phyloP scores from a whole-genome alignment of 2,888 invertebrate species.

The Pandemis corylana region DNA sequence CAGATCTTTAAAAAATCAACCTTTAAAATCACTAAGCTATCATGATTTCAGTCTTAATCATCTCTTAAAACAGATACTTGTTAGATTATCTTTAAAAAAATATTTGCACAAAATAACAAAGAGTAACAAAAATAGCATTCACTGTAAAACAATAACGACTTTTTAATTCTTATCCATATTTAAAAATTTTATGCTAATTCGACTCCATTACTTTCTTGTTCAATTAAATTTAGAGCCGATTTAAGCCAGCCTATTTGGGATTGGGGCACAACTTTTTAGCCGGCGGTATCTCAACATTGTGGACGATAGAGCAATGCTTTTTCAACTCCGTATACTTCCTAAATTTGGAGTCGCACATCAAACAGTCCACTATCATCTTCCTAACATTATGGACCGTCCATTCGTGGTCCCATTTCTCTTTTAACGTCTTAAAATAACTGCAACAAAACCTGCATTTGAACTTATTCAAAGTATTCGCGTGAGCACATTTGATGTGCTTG shows the following conservation, averaged over 20 bases:
- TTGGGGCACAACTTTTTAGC: conserved; percentile 59
- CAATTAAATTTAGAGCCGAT: no score
- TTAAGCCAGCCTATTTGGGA: conserved; percentile 47
- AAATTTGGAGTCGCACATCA: conserved; percentile 69
- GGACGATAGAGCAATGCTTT: conserved; percentile 63
- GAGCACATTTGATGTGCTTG: conserved; percentile 71
- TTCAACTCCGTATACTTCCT: conserved; percentile 75
- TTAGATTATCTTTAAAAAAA: no score
- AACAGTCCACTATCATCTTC: conserved; percentile 74
- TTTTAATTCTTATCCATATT: no score
- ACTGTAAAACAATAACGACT: no score
- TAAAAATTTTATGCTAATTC: no score
- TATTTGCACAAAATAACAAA: no score
- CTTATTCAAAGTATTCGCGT: conserved; percentile 58
- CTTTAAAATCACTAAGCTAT: neutral
- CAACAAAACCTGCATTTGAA: conserved; percentile 71
- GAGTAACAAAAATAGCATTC: no score
- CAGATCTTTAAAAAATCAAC: neutral
- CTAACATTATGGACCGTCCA: conserved; percentile 75
- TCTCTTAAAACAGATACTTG: neutral
- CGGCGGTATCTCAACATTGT: conserved; percentile 63
- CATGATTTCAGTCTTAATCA: neutral
- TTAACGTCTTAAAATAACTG: conserved; percentile 63
- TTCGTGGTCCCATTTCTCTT: conserved; percentile 81
- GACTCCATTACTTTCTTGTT: no score